A percentile compares a stretch with the other conserved stretches of the same genome.
Evolutionary conservation across 2,797 vertebrate genomes (phyloP).

Genomic region (Pogoniulus pusillus): DNA sequence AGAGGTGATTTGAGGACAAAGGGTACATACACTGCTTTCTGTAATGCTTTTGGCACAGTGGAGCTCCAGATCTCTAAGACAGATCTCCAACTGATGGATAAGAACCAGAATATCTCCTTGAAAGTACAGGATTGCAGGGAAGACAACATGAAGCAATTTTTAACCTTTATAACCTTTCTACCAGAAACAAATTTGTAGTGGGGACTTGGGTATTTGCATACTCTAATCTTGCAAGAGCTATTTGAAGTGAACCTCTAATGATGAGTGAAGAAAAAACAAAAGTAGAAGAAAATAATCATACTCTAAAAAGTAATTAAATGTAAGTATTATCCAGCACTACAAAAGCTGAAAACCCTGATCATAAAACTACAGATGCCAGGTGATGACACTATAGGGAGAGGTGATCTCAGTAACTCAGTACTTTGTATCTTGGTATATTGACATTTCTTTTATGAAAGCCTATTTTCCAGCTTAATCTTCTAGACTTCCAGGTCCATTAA

Average conservation of each 20-base stretch:
- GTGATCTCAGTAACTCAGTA: background rate
- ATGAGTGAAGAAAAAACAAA: background rate
- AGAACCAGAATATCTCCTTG: background rate
- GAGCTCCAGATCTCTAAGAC: background rate
- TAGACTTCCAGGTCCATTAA: background rate
- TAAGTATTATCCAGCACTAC: background rate
- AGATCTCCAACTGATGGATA: background rate
- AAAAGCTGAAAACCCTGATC: background rate
- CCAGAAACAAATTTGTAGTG: background rate
- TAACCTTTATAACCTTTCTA: background rate
- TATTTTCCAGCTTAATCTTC: background rate
- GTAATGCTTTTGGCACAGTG: background rate
- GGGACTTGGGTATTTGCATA: background rate
- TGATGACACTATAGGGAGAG: background rate
- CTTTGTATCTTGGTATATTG: background rate
- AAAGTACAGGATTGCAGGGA: background rate
- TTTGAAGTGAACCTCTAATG: background rate
- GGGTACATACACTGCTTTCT: background rate
- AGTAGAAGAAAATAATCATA: background rate
- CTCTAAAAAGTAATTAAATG: background rate
- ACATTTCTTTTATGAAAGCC: background rate
- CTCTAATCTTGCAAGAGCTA: background rate
- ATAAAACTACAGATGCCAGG: slow-evolving; percentile 22
- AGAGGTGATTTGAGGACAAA: background rate
- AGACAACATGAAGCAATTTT: background rate